phyloP scores from a whole-genome alignment of 2,888 invertebrate genomes.

The Auanema freiburgensis region DNA sequence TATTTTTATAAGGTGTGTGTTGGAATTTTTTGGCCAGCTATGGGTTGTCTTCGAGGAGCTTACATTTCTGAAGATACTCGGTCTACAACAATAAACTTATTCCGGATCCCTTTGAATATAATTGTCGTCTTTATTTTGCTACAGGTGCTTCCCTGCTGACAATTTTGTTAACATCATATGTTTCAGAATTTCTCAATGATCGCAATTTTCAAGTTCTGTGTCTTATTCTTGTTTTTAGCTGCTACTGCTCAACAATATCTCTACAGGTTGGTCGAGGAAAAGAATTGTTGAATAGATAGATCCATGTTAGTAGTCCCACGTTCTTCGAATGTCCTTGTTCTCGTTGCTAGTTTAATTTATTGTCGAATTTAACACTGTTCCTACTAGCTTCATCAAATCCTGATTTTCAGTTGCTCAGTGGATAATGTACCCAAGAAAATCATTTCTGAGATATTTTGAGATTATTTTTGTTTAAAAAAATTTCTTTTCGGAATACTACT shows the following conservation, averaged over 20 bases:
- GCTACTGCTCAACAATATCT: constrained; percentile 53
- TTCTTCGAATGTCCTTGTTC: too few species aligned
- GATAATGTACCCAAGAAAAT: too few species aligned
- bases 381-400: too few species aligned
- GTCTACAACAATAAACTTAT: constrained; percentile 69
- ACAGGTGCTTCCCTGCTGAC: constrained; percentile 53
- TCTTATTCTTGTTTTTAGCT: constrained; percentile 65
- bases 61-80: constrained; percentile 69
- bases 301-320: too few species aligned
- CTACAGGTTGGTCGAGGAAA: constrained; percentile 31
- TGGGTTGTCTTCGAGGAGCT: constrained; percentile 66
- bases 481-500: too few species aligned
- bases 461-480: too few species aligned
- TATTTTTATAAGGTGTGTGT: constrained; percentile 63
- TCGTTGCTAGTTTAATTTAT: too few species aligned
- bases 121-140: constrained; percentile 68
- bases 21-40: constrained; percentile 69
- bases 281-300: too few species aligned
- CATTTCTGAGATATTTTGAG: too few species aligned
- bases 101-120: constrained; percentile 68
- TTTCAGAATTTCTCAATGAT: constrained; percentile 65
- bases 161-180: background rate
- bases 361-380: too few species aligned
- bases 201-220: constrained; percentile 67
- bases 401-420: too few species aligned